phyloP scores from a whole-genome alignment of 2,888 invertebrate species.

The Agonum fuliginosum region DNA sequence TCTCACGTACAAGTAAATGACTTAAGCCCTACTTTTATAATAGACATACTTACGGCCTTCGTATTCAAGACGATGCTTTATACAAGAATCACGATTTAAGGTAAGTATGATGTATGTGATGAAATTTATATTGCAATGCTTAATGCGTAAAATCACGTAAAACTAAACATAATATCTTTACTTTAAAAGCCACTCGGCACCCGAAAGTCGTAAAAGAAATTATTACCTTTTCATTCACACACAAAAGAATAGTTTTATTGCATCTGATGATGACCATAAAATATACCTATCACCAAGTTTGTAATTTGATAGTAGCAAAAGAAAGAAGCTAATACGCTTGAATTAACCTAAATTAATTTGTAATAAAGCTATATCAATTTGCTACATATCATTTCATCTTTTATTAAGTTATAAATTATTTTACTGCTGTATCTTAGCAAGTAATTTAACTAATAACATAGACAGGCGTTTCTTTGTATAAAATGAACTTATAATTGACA shows the following conservation, averaged over 20 bases:
- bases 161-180: neutral
- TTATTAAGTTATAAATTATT: too few species aligned
- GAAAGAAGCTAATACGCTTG: too few species aligned
- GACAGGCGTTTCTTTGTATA: too few species aligned
- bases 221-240: neutral
- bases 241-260: neutral
- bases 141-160: neutral
- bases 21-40: constrained; percentile 26
- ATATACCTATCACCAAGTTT: neutral
- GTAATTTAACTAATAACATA: too few species aligned
- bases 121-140: neutral
- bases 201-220: neutral
- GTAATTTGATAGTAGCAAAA: too few species aligned
- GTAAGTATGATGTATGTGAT: neutral
- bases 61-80: neutral
- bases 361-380: too few species aligned
- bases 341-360: too few species aligned
- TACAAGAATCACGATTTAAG: constrained; percentile 7
- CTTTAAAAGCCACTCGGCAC: neutral
- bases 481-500: too few species aligned
- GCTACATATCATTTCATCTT: too few species aligned
- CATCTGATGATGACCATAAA: neutral
- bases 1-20: constrained; percentile 25
- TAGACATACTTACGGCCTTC: neutral
- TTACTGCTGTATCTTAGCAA: too few species aligned